A percentile compares a stretch with the other conserved stretches of the same genome.
Conservation (phyloP, 2,888 invertebrate genomes). For the Palloptera scutellata region DNA sequence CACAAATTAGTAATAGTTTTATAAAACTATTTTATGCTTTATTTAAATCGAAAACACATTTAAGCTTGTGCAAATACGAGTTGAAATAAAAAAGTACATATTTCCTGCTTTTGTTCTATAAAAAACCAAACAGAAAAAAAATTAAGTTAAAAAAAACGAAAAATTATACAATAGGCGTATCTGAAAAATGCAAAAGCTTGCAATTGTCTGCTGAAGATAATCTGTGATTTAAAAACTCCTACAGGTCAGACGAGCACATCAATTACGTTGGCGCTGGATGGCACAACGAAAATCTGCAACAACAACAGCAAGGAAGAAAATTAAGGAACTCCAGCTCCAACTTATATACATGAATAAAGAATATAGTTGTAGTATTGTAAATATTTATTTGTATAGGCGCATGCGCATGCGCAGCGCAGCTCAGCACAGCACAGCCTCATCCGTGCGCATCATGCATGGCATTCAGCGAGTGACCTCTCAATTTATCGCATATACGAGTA, state of each 20-base stretch:
- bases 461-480: slow-evolving; percentile 56
- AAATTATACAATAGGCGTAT: slow-evolving; percentile 37
- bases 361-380: too few relatives aligned
- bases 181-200: slow-evolving; percentile 43
- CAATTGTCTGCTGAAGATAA: slow-evolving; percentile 61
- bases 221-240: slow-evolving; percentile 61
- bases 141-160: slow-evolving; percentile 9
- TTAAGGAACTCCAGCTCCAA: too few relatives aligned
- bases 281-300: slow-evolving; percentile 7
- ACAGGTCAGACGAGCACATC: slow-evolving; percentile 62
- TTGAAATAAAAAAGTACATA: neutral
- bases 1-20: too few relatives aligned
- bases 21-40: too few relatives aligned
- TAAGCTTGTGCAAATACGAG: too few relatives aligned
- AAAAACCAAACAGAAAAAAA: slow-evolving; percentile 4
- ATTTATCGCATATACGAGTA: slow-evolving; percentile 54
- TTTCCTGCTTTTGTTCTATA: slow-evolving; percentile 17
- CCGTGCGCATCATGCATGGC: neutral
- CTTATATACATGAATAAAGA: too few relatives aligned
- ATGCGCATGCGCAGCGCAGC: too few relatives aligned
- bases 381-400: neutral
- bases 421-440: too few relatives aligned
- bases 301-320: neutral
- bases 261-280: slow-evolving; percentile 59
- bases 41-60: too few relatives aligned